These are phyloP conservation scores for Hemaris fuciformis DNA, from an alignment of 2,888 invertebrate genomes.

Conservation along the genomic window DNA sequence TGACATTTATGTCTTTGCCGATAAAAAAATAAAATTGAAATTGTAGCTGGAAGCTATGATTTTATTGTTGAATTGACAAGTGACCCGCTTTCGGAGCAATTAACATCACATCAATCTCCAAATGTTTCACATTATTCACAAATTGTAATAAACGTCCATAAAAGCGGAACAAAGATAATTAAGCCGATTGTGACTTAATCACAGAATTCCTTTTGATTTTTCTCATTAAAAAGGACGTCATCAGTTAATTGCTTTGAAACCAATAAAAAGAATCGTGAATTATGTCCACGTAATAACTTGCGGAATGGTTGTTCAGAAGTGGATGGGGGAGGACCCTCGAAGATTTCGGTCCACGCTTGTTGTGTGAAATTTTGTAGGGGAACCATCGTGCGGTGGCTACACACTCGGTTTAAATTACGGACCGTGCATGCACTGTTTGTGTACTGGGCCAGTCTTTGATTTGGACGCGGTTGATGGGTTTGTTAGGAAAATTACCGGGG, in stretches of 20 bases:
- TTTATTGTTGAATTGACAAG: not conserved
- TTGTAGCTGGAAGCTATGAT: too few relatives aligned
- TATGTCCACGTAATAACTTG: constrained; percentile 45
- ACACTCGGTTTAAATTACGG: not conserved
- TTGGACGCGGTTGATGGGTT: not conserved
- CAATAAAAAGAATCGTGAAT: constrained; percentile 60
- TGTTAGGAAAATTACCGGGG: not conserved
- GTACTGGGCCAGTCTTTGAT: not conserved
- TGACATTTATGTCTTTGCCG: too few relatives aligned
- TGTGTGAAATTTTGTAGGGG: constrained; percentile 35
- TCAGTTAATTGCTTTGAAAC: constrained; percentile 56
- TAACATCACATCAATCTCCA: not conserved
- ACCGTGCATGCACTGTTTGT: not conserved
- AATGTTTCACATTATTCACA: not conserved
- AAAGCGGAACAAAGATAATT: constrained; percentile 3
- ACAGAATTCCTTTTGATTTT: constrained; percentile 3
- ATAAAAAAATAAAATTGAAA: too few relatives aligned
- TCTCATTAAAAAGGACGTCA: constrained; percentile 29
- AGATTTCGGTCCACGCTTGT: constrained; percentile 37
- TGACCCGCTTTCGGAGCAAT: not conserved
- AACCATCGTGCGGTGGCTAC: constrained; percentile 14
- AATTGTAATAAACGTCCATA: constrained; percentile 5
- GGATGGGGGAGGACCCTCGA: constrained; percentile 44
- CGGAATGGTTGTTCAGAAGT: constrained; percentile 32
- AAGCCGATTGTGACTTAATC: constrained; percentile 7